These are phyloP conservation scores for Panthera leo DNA, from an alignment of 2,113 vertebrate species.

Conservation along the genomic window DNA sequence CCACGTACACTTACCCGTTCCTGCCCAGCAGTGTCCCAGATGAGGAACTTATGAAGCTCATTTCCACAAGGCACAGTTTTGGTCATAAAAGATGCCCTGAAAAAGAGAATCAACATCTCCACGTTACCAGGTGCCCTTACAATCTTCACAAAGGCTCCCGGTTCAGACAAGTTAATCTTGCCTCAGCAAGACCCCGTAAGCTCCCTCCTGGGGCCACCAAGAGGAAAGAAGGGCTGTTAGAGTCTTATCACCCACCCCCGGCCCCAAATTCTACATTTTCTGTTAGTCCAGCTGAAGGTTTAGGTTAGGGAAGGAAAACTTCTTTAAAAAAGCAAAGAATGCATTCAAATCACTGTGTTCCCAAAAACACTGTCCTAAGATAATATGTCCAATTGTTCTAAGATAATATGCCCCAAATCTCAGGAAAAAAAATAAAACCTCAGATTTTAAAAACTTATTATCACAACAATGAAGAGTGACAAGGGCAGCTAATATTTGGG, in stretches of 20 bases:
- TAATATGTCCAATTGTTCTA: neutral
- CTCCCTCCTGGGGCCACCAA: neutral
- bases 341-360: neutral
- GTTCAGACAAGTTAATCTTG: neutral
- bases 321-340: neutral
- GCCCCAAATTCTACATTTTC: neutral
- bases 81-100: constrained; percentile 97
- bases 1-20: constrained; percentile 90
- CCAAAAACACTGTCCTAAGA: neutral
- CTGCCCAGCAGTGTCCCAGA: constrained; percentile 99
- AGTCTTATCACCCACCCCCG: too few species aligned
- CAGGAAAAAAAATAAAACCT: neutral
- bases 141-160: neutral
- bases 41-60: constrained; percentile 98
- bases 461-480: neutral
- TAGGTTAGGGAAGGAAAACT: neutral
- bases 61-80: constrained; percentile 97
- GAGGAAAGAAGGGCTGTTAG: neutral
- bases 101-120: constrained; percentile 67
- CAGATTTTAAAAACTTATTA: neutral
- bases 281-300: neutral
- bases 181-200: neutral
- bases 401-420: neutral
- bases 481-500: neutral
- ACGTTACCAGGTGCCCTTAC: constrained; percentile 6